Evolutionary conservation across 2,888 invertebrate species (phyloP), one percentile per base, ranked within the genome.

Genomic region (Linnaemya tessellans): DNA sequence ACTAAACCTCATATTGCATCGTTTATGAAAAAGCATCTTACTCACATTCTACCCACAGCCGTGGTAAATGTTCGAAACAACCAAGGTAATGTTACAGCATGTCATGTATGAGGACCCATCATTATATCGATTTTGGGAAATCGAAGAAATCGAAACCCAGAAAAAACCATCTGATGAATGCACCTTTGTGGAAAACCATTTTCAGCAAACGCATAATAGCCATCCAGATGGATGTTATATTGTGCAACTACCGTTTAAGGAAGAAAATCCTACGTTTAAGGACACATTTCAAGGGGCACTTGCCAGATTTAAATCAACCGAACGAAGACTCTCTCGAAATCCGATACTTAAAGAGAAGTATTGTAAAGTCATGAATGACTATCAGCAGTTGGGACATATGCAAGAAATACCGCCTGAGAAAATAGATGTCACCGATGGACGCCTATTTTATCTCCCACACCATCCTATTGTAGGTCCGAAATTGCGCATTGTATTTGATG

Each of bases 401-500:
- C 41, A 41, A 11, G 62, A 62, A 15, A 18, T 62, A 20, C 41
- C 20, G 30, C 20, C 35, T 8, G 9, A 35, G 30, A 35, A 58
- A 58, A 58, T 58, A 5, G 30, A 58, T 30, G 58, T 35, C 7
- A 7, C 35, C 3, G 35, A 35, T 35, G 4, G 7, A 5, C 22
- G 46, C 3, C 54, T 80, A 3, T 78, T 71, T 11, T 84, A 85
- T 18, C 20, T 78, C 22, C 81, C 81, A 35, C 81, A 85, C 62
- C 75, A 85, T 20, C 67, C 70, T 15, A 15, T 80, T 15, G 3
- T 58, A 67, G 73, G 7, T 9, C 70, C 65, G 1, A 87, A 86
- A 41, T 43, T 86, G 3, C 58, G 84, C 0, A 79, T 84, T 0
- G 82, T 84, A 9, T 82, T 86, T 58, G 79, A 84, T 49, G 85